phyloP scores from a whole-genome alignment of 1,140 invertebrate species.

The Rhagoletis pomonella region DNA sequence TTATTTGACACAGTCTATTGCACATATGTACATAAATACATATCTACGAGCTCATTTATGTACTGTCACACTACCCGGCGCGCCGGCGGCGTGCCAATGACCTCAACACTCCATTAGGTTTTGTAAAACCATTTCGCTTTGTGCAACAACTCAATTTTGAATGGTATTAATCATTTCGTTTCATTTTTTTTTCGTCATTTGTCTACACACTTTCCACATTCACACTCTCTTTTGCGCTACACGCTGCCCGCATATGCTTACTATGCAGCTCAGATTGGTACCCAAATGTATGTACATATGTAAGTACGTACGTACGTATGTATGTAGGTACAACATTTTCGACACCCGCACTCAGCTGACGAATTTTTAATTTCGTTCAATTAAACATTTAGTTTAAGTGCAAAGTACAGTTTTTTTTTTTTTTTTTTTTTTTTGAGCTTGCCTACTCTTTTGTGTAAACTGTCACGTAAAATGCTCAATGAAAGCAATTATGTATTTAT shows the following conservation, averaged over 20 bases:
- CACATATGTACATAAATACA: too few relatives aligned
- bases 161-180: slow-evolving; percentile 17
- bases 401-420: not conserved
- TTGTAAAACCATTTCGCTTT: slow-evolving; percentile 2
- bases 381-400: slow-evolving; percentile 14
- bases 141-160: slow-evolving; percentile 49
- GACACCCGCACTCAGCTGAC: not conserved
- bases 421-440: not conserved
- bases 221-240: not conserved
- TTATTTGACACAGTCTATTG: too few relatives aligned
- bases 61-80: not conserved
- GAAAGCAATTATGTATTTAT: not conserved
- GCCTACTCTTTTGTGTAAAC: not conserved
- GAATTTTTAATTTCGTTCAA: slow-evolving; percentile 25
- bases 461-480: slow-evolving; percentile 5
- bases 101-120: slow-evolving; percentile 37
- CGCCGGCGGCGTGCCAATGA: not conserved
- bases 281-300: not conserved
- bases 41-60: not conserved
- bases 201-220: slow-evolving; percentile 19
- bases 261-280: not conserved
- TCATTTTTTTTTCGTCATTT: slow-evolving; percentile 30
- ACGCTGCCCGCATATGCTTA: not conserved
- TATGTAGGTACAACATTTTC: not conserved
- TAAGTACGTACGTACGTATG: too few relatives aligned